Conservation (phyloP, 2,797 vertebrate genomes). For the Myotis findleyi region DNA sequence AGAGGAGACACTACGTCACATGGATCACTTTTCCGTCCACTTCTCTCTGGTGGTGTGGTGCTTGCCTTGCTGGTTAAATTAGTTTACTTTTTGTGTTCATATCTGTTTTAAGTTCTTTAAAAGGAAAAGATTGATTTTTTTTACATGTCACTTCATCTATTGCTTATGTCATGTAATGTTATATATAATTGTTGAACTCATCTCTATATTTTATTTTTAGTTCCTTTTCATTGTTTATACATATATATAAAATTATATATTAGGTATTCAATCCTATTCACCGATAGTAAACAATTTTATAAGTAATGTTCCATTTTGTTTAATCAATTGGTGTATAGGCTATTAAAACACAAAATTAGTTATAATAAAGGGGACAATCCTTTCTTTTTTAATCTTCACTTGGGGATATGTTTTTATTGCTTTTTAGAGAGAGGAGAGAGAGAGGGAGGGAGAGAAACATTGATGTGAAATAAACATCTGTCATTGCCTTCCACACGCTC, state of each 20-base stretch:
- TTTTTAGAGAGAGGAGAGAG: not conserved
- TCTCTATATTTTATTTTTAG: not conserved
- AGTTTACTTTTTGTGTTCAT: not conserved
- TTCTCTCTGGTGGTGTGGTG: not conserved
- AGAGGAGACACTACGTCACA: no score
- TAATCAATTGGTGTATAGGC: not conserved
- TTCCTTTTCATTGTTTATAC: not conserved
- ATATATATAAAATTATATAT: not conserved
- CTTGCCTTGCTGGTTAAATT: constrained; percentile 1
- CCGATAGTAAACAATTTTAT: not conserved
- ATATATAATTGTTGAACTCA: not conserved
- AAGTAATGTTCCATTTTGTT: not conserved
- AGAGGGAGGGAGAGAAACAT: not conserved
- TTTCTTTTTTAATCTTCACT: not conserved
- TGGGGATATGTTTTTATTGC: not conserved
- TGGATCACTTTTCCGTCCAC: no score
- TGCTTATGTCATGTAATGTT: not conserved
- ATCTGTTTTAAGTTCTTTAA: not conserved
- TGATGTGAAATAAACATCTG: not conserved
- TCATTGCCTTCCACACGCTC: not conserved
- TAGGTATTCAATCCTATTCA: not conserved
- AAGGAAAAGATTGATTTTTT: constrained; percentile 13
- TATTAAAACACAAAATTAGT: not conserved
- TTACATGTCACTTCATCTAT: not conserved
- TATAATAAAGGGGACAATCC: not conserved